Evolutionary conservation across 2,797 vertebrate genomes (phyloP), one percentile per base, ranked within the genome.

Genomic region (Intellagama lesueurii): DNA sequence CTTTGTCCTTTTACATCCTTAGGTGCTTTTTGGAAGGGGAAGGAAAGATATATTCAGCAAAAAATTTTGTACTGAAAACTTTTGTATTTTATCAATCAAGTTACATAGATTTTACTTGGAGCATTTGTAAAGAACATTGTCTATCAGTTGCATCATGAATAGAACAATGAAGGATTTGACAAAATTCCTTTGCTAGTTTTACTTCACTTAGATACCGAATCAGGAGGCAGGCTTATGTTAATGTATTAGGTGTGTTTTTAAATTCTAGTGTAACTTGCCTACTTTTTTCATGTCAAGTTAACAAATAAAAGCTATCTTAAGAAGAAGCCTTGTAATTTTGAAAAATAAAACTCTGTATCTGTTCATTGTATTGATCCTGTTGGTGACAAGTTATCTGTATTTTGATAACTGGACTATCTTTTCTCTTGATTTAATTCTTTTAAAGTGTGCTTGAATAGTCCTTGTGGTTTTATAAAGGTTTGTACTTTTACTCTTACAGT

Each of bases 251-350:
- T 94, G 88, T 95, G 93, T 88, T 96, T 92, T 96, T 96, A 92
- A 96, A 95, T 90, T 89, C 73, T 96, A 96, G 92, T 92, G 75
- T 96, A 96, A 96, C 92, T 93, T 93, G 91, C 92, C 94, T 96
- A 94, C 93, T 94, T 94, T 96, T 96, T 86, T 70, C 91, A 93
- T 0, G 14, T 95, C 73, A 44, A 90, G 93, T 95, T 95, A 96
- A 92, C 93, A 95, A 94, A 95, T 96, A 95, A 90, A 95, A 14
- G 19, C 83, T 94, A 85, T 95, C 95, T 92, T 94, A 86, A 89
- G 95, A 94, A 90, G 87, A 24, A 7, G 89, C 91, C 91, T 85
- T 11, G 28, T 92, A 73, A 88, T 77, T 60, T 92, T 70, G 2
- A 77, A 79, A 88, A 83, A 22, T 2, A 19, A 40, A 47, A 24